A percentile compares a stretch with the other conserved stretches of the same genome.
phyloP scores from a whole-genome alignment of 1,140 invertebrate species.

The Varroa destructor region DNA sequence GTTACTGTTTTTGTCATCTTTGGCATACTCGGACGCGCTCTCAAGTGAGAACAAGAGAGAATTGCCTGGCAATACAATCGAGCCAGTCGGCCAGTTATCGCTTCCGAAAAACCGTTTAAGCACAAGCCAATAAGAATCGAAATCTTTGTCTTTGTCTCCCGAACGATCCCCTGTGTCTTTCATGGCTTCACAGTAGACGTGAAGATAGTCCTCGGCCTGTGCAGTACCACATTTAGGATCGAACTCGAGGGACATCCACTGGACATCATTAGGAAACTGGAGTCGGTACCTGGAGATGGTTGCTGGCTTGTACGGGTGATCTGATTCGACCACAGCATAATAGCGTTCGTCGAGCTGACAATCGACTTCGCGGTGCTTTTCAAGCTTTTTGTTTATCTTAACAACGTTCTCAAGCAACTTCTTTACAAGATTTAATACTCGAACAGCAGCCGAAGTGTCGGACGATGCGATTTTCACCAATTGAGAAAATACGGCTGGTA shows the following conservation, averaged over 20 bases:
- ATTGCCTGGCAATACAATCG: constrained; percentile 77
- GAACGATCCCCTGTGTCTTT: constrained; percentile 6
- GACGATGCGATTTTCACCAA: constrained; percentile 8
- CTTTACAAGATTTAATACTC: constrained; percentile 16
- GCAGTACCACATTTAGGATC: constrained; percentile 79
- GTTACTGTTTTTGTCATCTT: constrained; percentile 66
- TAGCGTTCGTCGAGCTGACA: constrained; percentile 41
- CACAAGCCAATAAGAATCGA: constrained; percentile 52
- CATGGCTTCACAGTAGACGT: constrained; percentile 60
- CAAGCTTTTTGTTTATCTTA: constrained; percentile 8
- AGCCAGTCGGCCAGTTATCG: constrained; percentile 70
- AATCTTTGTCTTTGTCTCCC: constrained; percentile 36
- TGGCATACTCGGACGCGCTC: constrained; percentile 85
- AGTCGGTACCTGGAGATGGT: constrained; percentile 76
- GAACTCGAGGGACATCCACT: constrained; percentile 86
- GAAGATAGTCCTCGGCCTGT: constrained; percentile 79
- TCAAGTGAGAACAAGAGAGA: constrained; percentile 86
- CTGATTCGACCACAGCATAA: constrained; percentile 84
- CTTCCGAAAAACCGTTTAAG: constrained; percentile 55
- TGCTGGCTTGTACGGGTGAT: constrained; percentile 87
- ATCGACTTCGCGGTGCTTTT: constrained; percentile 3
- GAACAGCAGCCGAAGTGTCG: constrained; percentile 13
- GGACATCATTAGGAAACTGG: constrained; percentile 67
- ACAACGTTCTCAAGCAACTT: constrained; percentile 18
- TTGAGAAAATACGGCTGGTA: constrained; percentile 17